Conservation (phyloP, 2,888 invertebrate species). For the Neocrepidodera transversa region DNA sequence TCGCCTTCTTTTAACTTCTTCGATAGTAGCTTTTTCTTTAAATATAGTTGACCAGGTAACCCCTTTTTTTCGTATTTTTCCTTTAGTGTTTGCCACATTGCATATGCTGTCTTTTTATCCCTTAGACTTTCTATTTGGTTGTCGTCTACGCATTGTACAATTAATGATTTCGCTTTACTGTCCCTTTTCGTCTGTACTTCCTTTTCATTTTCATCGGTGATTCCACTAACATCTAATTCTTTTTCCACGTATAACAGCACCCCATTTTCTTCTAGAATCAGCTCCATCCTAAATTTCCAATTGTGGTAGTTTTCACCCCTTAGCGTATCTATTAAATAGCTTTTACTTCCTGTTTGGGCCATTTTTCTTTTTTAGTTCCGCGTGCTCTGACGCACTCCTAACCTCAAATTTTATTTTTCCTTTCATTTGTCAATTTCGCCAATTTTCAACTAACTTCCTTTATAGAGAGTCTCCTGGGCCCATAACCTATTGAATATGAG, state of each 20-base stretch:
- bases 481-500: too few relatives aligned
- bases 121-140: conserved; percentile 26
- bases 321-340: too few relatives aligned
- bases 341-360: too few relatives aligned
- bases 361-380: too few relatives aligned
- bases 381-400: too few relatives aligned
- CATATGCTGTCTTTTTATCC: conserved; percentile 27
- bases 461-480: too few relatives aligned
- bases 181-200: neutral
- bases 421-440: too few relatives aligned
- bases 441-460: too few relatives aligned
- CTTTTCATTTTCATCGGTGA: neutral
- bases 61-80: conserved; percentile 34
- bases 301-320: conserved; percentile 10
- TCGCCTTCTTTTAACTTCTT: conserved; percentile 30
- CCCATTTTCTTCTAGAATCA: conserved; percentile 15
- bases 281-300: conserved; percentile 23
- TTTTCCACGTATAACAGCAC: neutral
- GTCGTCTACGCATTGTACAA: conserved; percentile 24
- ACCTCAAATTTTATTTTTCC: too few relatives aligned
- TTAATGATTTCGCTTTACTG: too few relatives aligned
- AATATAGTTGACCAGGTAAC: conserved; percentile 22
- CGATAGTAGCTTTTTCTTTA: conserved; percentile 25
- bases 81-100: conserved; percentile 32
- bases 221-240: neutral